phyloP scores from a whole-genome alignment of 1,140 invertebrate species.

The Macrobrachium nipponense region DNA sequence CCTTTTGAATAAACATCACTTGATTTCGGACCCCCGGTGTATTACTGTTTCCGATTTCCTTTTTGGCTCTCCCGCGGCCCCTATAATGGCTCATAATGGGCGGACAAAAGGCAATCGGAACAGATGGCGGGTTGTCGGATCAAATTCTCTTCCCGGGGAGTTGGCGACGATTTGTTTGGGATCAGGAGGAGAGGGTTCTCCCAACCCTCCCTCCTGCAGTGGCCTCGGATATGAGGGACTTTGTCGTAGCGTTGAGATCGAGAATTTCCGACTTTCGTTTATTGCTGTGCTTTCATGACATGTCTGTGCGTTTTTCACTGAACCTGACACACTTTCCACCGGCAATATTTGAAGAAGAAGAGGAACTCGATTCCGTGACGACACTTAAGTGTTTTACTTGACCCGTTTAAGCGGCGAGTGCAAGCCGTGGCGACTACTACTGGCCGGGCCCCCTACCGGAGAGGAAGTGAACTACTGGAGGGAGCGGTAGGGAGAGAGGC shows the following conservation, averaged over 20 bases:
- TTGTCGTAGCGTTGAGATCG: no score
- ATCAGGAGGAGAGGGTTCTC: background rate
- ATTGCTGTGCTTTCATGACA: no score
- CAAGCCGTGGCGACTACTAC: no score
- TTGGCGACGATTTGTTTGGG: slow-evolving; percentile 58
- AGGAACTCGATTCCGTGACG: no score
- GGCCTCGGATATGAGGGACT: no score
- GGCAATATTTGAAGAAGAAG: no score
- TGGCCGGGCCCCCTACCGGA: no score
- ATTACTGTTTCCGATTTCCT: background rate
- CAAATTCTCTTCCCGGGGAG: slow-evolving; percentile 54
- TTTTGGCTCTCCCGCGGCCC: background rate
- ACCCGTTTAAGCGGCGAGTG: background rate
- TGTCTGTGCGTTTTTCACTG: no score
- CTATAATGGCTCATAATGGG: slow-evolving; percentile 58
- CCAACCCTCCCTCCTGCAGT: no score
- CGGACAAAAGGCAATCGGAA: slow-evolving; percentile 61
- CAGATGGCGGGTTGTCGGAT: slow-evolving; percentile 61
- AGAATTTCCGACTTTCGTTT: no score
- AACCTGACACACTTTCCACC: no score
- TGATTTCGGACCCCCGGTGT: background rate
- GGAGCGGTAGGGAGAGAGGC: background rate
- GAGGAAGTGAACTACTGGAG: background rate
- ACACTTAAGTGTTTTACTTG: no score
- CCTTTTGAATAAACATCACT: slow-evolving; percentile 34